Evolutionary conservation across 1,140 invertebrate species (phyloP).

Genomic region (Maniola jurtina): DNA sequence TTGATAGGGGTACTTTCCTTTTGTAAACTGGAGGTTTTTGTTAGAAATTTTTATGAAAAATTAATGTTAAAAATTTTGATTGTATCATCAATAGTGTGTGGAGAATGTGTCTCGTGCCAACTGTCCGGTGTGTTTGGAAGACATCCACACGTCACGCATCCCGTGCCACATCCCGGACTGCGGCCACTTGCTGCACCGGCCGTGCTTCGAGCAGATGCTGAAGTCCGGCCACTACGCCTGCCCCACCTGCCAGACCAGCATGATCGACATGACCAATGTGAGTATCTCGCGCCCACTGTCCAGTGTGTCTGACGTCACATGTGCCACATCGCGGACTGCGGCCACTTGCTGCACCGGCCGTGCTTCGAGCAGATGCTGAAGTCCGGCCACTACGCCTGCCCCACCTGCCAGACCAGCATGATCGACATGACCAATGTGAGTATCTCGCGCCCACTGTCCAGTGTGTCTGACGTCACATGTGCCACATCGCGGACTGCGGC

Average conservation of each 20-base stretch:
- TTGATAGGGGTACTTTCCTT: no score
- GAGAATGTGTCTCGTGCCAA: constrained; percentile 92
- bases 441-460: constrained; percentile 89
- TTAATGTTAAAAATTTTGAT: neutral
- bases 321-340: constrained; percentile 92
- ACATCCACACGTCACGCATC: constrained; percentile 93
- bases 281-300: constrained; percentile 88
- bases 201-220: constrained; percentile 88
- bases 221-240: constrained; percentile 90
- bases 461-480: constrained; percentile 92
- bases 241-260: constrained; percentile 91
- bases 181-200: constrained; percentile 90
- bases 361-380: constrained; percentile 89
- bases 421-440: constrained; percentile 87
- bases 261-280: constrained; percentile 88
- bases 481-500: constrained; percentile 91
- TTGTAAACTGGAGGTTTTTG: no score
- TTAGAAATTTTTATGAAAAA: no score
- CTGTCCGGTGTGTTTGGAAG: constrained; percentile 92
- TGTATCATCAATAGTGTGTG: constrained; percentile 82
- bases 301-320: constrained; percentile 92
- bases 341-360: constrained; percentile 89
- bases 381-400: constrained; percentile 91
- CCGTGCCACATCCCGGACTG: constrained; percentile 92
- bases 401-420: constrained; percentile 91